A percentile compares a stretch with the other conserved stretches of the same genome.
Conservation (phyloP, 1,140 invertebrate genomes). For the Acromyrmex charruanus region DNA sequence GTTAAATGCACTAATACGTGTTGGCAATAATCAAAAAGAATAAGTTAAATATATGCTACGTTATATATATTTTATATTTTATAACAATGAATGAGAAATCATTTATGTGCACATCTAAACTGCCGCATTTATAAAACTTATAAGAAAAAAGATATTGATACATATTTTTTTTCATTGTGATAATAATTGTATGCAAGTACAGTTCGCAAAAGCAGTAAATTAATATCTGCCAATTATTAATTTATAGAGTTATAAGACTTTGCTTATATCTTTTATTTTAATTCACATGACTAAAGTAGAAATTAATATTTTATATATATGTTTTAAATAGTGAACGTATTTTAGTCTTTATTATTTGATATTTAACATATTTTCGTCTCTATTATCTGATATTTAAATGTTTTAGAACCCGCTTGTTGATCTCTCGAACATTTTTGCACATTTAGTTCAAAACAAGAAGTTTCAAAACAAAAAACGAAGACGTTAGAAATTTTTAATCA, state of each 20-base stretch:
- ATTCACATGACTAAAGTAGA: constrained; percentile 16
- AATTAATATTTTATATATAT: constrained; percentile 35
- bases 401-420: background rate
- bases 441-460: background rate
- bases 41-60: background rate
- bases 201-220: constrained; percentile 8
- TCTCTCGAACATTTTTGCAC: background rate
- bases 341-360: background rate
- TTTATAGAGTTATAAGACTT: constrained; percentile 29
- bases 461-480: background rate
- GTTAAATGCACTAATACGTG: constrained; percentile 27
- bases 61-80: constrained; percentile 33
- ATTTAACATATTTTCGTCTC: background rate
- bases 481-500: background rate
- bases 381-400: background rate
- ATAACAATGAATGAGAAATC: constrained; percentile 24
- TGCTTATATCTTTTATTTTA: background rate
- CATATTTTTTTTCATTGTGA: constrained; percentile 21
- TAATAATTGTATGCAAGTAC: background rate
- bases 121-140: background rate
- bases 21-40: constrained; percentile 43
- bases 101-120: background rate
- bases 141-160: background rate
- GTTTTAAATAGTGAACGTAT: background rate
- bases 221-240: constrained; percentile 22